These are phyloP conservation scores for Hydriomena furcata DNA, from an alignment of 2,888 invertebrate species.

Conservation along the genomic window DNA sequence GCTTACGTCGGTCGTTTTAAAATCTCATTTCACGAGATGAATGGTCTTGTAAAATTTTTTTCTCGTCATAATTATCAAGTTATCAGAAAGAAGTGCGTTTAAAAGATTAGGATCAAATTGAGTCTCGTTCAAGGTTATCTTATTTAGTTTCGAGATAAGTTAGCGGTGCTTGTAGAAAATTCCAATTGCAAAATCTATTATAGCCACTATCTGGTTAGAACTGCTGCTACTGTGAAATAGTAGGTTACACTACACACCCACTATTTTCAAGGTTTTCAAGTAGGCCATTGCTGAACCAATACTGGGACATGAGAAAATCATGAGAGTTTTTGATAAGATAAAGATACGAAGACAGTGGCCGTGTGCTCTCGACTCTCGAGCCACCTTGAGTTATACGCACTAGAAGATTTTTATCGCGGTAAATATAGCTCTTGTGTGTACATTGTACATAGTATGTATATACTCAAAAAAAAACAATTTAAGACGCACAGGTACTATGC, in stretches of 20 bases:
- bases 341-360: constrained; percentile 24
- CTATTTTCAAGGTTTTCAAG: constrained; percentile 2
- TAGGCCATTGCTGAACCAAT: constrained; percentile 11
- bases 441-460: no score
- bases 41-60: constrained; percentile 34
- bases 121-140: not conserved
- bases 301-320: constrained; percentile 6
- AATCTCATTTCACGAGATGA: constrained; percentile 39
- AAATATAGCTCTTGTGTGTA: constrained; percentile 7
- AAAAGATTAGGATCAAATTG: constrained; percentile 2
- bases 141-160: not conserved
- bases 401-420: constrained; percentile 11
- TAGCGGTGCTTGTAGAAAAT: not conserved
- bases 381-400: constrained; percentile 9
- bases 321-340: constrained; percentile 33
- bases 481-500: no score
- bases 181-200: not conserved
- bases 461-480: no score
- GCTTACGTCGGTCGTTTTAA: constrained; percentile 40
- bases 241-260: not conserved
- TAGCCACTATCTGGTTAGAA: no score
- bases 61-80: not conserved
- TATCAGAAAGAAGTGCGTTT: not conserved
- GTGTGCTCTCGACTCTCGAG: constrained; percentile 23
- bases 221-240: not conserved